Percentiles rank a stretch among this genome's conserved stretches.
Evolutionary conservation across 2,888 invertebrate species (phyloP).

Genomic region (Autographa pulchrina): DNA sequence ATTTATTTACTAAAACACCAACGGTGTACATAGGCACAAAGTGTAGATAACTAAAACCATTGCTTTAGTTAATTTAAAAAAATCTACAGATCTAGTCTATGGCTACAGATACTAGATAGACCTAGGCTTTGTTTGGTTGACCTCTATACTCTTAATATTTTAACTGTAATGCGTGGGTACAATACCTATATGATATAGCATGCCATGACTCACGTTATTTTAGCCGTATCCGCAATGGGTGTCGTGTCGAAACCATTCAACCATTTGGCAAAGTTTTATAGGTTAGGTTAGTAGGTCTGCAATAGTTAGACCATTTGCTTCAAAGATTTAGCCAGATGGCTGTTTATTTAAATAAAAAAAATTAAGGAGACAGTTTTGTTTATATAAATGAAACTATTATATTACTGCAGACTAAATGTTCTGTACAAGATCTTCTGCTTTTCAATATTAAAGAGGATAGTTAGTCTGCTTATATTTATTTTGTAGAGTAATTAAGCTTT

Average conservation of each 20-base stretch:
- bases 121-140: neutral
- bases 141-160: neutral
- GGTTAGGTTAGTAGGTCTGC: constrained; percentile 56
- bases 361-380: neutral
- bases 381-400: too few species aligned
- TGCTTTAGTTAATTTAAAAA: too few species aligned
- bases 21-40: too few species aligned
- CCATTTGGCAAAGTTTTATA: constrained; percentile 36
- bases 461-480: too few species aligned
- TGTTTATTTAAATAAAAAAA: neutral
- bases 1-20: too few species aligned
- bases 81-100: neutral
- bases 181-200: constrained; percentile 20
- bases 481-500: too few species aligned
- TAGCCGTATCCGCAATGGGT: constrained; percentile 35
- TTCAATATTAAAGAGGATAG: too few species aligned
- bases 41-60: too few species aligned
- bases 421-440: neutral
- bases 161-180: neutral
- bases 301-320: constrained; percentile 30
- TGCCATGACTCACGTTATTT: constrained; percentile 46
- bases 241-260: constrained; percentile 46
- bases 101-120: too few species aligned
- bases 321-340: constrained; percentile 16
- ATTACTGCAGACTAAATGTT: neutral